phyloP scores from a whole-genome alignment of 2,797 vertebrate genomes.

The Rhabdophis nuchalis region DNA sequence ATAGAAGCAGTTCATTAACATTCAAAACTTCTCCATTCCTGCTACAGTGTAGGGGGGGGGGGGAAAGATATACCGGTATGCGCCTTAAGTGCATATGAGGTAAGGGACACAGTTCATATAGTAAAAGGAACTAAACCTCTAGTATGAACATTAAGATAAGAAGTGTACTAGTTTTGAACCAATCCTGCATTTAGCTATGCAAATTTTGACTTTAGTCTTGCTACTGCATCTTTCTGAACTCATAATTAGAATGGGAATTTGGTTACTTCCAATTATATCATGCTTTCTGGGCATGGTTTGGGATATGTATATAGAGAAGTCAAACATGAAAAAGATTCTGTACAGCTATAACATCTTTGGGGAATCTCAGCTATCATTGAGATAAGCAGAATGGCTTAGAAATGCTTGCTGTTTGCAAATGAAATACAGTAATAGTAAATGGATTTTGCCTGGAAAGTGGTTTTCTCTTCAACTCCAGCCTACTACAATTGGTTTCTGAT shows the following conservation, averaged over 20 bases:
- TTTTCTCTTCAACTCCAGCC: slow-evolving; percentile 41
- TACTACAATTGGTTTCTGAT: slow-evolving; percentile 60
- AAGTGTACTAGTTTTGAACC: background rate
- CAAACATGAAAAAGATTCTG: background rate
- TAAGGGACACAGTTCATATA: background rate
- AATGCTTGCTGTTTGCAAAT: slow-evolving; percentile 59
- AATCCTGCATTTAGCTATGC: too few species aligned
- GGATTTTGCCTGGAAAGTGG: slow-evolving; percentile 49
- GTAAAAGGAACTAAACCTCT: background rate
- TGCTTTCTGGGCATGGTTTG: background rate
- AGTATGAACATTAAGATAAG: background rate
- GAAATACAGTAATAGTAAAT: slow-evolving; percentile 32
- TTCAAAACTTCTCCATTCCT: background rate
- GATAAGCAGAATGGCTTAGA: slow-evolving; percentile 55
- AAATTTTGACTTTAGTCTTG: background rate
- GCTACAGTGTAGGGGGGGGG: background rate
- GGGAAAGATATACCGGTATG: too few species aligned
- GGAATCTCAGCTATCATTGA: background rate
- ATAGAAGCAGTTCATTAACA: background rate
- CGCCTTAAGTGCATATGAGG: background rate
- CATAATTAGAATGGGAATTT: background rate
- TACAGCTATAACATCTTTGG: background rate
- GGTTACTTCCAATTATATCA: background rate
- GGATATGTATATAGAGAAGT: fast-evolving
- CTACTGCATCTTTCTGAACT: background rate